These are phyloP conservation scores for Microtus pennsylvanicus DNA, from an alignment of 2,113 vertebrate species.

Conservation along the genomic window DNA sequence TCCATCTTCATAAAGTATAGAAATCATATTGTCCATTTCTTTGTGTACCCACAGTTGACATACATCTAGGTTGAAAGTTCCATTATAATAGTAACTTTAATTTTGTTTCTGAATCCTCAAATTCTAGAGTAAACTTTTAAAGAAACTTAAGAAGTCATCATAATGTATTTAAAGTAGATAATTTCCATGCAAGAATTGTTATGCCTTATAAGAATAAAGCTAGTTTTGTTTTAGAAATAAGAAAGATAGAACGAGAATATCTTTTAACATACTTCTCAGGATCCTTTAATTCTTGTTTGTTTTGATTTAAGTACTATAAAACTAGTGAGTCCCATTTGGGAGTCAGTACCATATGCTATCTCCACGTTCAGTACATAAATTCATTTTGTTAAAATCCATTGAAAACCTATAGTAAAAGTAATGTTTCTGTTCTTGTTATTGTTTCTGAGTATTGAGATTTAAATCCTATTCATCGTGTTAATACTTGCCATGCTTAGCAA, in stretches of 20 bases:
- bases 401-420: not conserved
- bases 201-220: not conserved
- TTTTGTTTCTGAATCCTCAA: not conserved
- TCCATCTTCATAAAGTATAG: not conserved
- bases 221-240: not conserved
- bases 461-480: not conserved
- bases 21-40: not conserved
- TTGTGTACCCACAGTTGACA: not conserved
- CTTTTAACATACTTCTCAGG: not conserved
- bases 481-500: not conserved
- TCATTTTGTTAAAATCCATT: not conserved
- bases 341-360: not conserved
- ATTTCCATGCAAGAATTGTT: not conserved
- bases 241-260: not conserved
- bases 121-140: not conserved
- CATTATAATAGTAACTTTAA: not conserved
- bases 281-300: not conserved
- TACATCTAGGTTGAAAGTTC: not conserved
- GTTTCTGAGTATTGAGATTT: not conserved
- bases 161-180: not conserved
- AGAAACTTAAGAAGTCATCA: not conserved
- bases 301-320: not conserved
- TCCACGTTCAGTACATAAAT: not conserved
- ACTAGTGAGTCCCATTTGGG: not conserved
- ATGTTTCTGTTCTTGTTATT: not conserved